Conservation (phyloP, 2,797 vertebrate genomes). For the Sibirionetta formosa region DNA sequence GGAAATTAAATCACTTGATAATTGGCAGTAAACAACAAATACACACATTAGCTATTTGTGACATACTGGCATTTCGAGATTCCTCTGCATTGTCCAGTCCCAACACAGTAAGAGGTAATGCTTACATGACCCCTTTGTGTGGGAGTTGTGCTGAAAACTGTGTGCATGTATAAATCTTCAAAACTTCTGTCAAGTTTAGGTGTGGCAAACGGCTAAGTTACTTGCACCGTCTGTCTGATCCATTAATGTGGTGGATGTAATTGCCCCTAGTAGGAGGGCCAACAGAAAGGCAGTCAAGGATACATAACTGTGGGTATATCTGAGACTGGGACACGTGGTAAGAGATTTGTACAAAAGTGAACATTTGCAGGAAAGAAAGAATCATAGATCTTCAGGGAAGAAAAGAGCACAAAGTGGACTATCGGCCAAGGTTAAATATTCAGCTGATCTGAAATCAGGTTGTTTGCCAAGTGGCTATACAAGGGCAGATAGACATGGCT, state of each 20-base stretch:
- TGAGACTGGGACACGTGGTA: not conserved
- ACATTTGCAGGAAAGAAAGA: not conserved
- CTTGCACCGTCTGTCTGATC: not conserved
- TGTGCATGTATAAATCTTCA: not conserved
- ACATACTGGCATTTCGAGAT: not conserved
- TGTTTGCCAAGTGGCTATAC: not conserved
- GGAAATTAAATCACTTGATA: not conserved
- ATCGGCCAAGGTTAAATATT: not conserved
- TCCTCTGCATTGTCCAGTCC: not conserved
- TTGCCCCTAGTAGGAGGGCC: not conserved
- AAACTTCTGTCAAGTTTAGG: not conserved
- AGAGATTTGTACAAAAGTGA: not conserved
- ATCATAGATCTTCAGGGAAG: fast-evolving
- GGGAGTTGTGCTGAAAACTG: not conserved
- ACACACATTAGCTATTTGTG: not conserved
- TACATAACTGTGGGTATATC: not conserved
- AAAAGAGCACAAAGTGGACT: not conserved
- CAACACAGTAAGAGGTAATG: not conserved
- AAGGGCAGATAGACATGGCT: not conserved
- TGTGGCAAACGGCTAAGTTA: not conserved
- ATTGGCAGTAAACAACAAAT: fast-evolving
- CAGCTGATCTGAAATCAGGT: not conserved
- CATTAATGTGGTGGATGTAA: not conserved
- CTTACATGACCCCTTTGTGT: not conserved
- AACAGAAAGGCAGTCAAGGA: not conserved